Conservation (phyloP, 2,888 invertebrate genomes). For the Prosopocoilus inquinatus region DNA sequence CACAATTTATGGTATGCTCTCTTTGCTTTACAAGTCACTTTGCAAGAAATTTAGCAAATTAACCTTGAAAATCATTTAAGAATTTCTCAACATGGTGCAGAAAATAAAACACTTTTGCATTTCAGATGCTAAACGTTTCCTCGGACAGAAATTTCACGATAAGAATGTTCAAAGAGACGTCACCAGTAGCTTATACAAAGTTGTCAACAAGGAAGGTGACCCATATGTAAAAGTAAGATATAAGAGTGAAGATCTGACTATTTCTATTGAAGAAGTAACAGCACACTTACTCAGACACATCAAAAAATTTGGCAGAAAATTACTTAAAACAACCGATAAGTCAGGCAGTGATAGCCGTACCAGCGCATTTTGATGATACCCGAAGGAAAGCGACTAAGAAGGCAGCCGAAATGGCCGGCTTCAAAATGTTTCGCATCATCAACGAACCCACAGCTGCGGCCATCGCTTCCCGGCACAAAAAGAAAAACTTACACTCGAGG, state of each 20-base stretch:
- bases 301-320: conserved; percentile 22
- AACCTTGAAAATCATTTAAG: too few relatives aligned
- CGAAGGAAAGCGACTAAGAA: conserved; percentile 33
- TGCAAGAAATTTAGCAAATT: too few relatives aligned
- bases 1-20: too few relatives aligned
- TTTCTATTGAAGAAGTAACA: conserved; percentile 28
- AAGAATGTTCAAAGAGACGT: conserved; percentile 28
- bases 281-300: conserved; percentile 25
- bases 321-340: conserved; percentile 20
- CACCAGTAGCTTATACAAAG: conserved; percentile 24
- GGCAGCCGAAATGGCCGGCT: conserved; percentile 30
- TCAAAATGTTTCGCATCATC: conserved; percentile 26
- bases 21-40: too few relatives aligned
- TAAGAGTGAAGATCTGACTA: conserved; percentile 11
- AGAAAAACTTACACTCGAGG: conserved; percentile 16
- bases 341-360: conserved; percentile 34
- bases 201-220: conserved; percentile 23
- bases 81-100: too few relatives aligned
- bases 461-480: conserved; percentile 24
- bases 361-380: conserved; percentile 33
- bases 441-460: conserved; percentile 36
- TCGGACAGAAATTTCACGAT: conserved; percentile 31
- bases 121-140: conserved; percentile 28
- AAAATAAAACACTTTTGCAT: too few relatives aligned
- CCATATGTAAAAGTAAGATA: conserved; percentile 24